phyloP scores from a whole-genome alignment of 2,888 invertebrate species.

The Plagiodera versicolora region DNA sequence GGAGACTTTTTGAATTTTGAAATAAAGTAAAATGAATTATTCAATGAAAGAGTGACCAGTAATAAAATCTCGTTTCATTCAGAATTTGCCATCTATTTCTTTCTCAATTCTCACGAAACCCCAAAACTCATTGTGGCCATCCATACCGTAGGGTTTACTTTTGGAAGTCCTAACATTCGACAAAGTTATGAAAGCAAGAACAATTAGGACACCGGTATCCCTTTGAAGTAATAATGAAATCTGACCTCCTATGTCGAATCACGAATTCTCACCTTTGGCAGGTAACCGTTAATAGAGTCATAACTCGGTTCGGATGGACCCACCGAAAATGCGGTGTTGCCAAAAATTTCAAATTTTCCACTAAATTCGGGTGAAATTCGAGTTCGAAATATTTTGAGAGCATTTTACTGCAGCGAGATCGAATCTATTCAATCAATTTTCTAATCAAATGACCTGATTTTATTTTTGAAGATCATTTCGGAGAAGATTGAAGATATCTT shows the following conservation, averaged over 20 bases:
- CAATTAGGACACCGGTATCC: slow-evolving; percentile 33
- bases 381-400: too few relatives aligned
- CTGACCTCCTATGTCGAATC: slow-evolving; percentile 41
- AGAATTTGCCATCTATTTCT: neutral
- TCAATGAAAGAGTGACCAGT: slow-evolving; percentile 1
- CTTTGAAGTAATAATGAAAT: slow-evolving; percentile 36
- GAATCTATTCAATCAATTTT: too few relatives aligned
- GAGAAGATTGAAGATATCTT: too few relatives aligned
- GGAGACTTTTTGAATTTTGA: too few relatives aligned
- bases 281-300: slow-evolving; percentile 48
- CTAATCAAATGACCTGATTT: too few relatives aligned
- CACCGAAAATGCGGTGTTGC: slow-evolving; percentile 24
- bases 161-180: slow-evolving; percentile 18
- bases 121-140: slow-evolving; percentile 11
- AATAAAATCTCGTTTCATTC: neutral
- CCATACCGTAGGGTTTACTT: slow-evolving; percentile 18
- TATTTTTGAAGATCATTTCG: too few relatives aligned
- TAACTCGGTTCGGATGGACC: slow-evolving; percentile 34
- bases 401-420: too few relatives aligned
- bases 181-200: slow-evolving; percentile 27
- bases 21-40: slow-evolving; percentile 1
- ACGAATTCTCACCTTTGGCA: slow-evolving; percentile 40
- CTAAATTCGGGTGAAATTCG: too few relatives aligned
- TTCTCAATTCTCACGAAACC: slow-evolving; percentile 21
- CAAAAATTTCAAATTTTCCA: too few relatives aligned